Percentiles rank a stretch among this genome's conserved stretches.
These are phyloP conservation scores for Phenganax stokvisi DNA, from an alignment of 92 coral and sea anemone species.

Conservation along the genomic window DNA sequence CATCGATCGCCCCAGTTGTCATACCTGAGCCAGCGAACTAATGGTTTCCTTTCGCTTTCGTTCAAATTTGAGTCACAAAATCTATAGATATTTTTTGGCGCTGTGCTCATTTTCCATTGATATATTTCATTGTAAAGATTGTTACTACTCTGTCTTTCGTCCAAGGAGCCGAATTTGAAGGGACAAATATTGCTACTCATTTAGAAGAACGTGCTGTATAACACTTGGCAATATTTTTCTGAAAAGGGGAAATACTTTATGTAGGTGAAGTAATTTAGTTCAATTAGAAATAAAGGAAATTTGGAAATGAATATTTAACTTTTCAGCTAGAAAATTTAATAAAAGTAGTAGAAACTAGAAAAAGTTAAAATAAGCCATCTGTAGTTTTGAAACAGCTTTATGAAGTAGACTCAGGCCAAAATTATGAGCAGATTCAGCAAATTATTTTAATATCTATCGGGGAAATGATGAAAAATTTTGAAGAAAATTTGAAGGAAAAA, in stretches of 20 bases:
- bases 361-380: too few species aligned
- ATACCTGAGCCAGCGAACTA: constrained; percentile 71
- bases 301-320: too few species aligned
- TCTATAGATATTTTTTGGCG: constrained; percentile 58
- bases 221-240: not conserved
- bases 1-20: not conserved
- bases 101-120: constrained; percentile 66
- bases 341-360: too few species aligned
- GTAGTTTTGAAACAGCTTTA: too few species aligned
- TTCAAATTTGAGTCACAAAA: constrained; percentile 61
- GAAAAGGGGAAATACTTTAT: not conserved
- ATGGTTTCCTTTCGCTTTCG: constrained; percentile 41
- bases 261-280: not conserved
- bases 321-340: too few species aligned
- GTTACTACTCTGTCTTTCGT: not conserved
- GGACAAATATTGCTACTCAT: constrained; percentile 24
- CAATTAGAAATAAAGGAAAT: too few species aligned
- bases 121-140: constrained; percentile 59
- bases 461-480: not conserved
- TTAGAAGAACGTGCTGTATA: not conserved
- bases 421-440: too few species aligned
- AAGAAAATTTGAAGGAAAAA: not conserved
- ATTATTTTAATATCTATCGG: too few species aligned
- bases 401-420: too few species aligned
- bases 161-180: constrained; percentile 19